These are phyloP conservation scores for Hydrolagus colliei DNA, from an alignment of 2,797 vertebrate species.

Conservation along the genomic window DNA sequence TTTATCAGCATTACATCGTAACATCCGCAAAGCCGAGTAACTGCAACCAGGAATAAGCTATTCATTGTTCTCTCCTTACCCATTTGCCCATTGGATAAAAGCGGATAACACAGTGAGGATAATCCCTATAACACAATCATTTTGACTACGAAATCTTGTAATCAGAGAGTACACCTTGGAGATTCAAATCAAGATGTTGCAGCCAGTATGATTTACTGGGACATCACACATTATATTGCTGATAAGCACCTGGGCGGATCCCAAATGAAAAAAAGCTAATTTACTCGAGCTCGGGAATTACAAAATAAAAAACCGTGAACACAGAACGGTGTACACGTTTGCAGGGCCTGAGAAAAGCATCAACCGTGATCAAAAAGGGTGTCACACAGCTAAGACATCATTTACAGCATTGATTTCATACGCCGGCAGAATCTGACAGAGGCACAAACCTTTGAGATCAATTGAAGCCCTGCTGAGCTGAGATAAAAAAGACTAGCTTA, in stretches of 20 bases:
- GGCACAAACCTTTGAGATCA: constrained; percentile 50
- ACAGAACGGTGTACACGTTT: not conserved
- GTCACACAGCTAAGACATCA: constrained; percentile 41
- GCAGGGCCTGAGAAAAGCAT: constrained; percentile 44
- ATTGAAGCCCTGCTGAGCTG: constrained; percentile 51
- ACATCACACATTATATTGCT: not conserved
- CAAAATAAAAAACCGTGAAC: not conserved
- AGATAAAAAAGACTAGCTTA: constrained; percentile 51
- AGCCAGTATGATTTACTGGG: not conserved
- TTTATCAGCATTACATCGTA: not conserved
- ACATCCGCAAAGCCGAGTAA: not conserved
- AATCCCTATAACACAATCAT: constrained; percentile 2
- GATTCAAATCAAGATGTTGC: constrained; percentile 17
- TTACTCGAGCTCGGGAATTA: not conserved
- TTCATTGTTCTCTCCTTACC: not conserved
- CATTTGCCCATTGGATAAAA: not conserved
- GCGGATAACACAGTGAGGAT: not conserved
- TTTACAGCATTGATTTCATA: constrained; percentile 48
- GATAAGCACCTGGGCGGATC: not conserved
- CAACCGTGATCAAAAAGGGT: constrained; percentile 49
- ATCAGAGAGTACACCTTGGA: constrained; percentile 4
- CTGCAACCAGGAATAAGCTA: not conserved
- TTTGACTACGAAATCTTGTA: constrained; percentile 23
- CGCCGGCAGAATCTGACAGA: constrained; percentile 46
- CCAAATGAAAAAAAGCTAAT: not conserved